Percentiles rank a stretch among this genome's conserved stretches.
Conservation (phyloP, 2,797 vertebrate genomes). For the Sarcoramphus papa region DNA sequence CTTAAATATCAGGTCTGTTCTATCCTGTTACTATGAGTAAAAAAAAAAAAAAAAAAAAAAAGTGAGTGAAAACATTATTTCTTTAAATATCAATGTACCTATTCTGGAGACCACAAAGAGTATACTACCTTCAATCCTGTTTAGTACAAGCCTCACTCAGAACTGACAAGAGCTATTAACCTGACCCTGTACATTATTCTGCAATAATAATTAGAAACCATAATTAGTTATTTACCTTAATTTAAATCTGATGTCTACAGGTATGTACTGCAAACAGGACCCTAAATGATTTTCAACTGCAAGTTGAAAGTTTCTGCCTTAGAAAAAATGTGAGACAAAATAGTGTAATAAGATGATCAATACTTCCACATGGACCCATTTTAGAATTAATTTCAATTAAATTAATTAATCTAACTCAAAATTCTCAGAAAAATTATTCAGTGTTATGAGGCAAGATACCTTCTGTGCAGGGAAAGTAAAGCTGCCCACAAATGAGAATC, state of each 20-base stretch:
- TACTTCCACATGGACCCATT: not conserved
- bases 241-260: not conserved
- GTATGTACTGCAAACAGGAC: not conserved
- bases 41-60: not conserved
- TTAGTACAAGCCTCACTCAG: not conserved
- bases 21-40: not conserved
- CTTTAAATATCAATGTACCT: not conserved
- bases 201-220: not conserved
- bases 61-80: not conserved
- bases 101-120: not conserved
- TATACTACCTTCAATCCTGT: not conserved
- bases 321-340: not conserved
- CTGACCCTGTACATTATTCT: accelerated
- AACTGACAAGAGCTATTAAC: not conserved
- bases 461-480: not conserved
- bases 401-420: not conserved
- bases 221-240: not conserved
- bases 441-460: not conserved
- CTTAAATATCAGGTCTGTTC: not conserved
- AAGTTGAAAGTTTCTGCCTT: not conserved
- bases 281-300: not conserved
- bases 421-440: not conserved
- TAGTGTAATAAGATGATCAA: not conserved
- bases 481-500: not conserved
- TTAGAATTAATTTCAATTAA: not conserved